Evolutionary conservation across 2,113 vertebrate genomes (phyloP).

Genomic region (Thalassarche chlororhynchos): DNA sequence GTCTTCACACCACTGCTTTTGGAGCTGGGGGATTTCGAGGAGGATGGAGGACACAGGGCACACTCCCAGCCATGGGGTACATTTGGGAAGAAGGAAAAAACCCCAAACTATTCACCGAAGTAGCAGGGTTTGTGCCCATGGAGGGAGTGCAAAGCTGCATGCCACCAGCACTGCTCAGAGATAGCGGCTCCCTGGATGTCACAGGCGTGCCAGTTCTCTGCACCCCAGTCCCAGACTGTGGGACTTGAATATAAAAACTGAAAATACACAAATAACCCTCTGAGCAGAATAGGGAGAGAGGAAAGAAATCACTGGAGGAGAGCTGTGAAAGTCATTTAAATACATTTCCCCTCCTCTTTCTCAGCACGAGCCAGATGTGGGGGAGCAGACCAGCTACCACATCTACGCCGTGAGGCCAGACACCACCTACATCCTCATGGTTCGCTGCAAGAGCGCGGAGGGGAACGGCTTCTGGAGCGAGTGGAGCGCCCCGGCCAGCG

Average conservation of each 20-base stretch:
- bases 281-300: not conserved
- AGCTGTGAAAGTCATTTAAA: not conserved
- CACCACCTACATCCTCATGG: not conserved
- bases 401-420: accelerated
- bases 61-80: accelerated
- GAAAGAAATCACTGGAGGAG: not conserved
- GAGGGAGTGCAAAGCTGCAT: not conserved
- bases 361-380: not conserved
- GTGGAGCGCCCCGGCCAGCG: not conserved
- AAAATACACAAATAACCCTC: not conserved
- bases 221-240: not conserved
- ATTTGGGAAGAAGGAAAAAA: not conserved
- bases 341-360: not conserved
- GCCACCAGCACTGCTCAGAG: not conserved
- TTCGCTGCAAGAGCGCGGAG: not conserved
- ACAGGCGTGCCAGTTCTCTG: not conserved
- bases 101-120: accelerated
- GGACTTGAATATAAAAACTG: not conserved
- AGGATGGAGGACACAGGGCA: not conserved
- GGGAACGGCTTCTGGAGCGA: not conserved
- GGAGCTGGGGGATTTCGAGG: not conserved
- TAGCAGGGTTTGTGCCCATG: not conserved
- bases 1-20: not conserved
- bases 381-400: not conserved
- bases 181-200: not conserved